Conservation (phyloP, 2,888 invertebrate species). For the Galerucella calmariensis region DNA sequence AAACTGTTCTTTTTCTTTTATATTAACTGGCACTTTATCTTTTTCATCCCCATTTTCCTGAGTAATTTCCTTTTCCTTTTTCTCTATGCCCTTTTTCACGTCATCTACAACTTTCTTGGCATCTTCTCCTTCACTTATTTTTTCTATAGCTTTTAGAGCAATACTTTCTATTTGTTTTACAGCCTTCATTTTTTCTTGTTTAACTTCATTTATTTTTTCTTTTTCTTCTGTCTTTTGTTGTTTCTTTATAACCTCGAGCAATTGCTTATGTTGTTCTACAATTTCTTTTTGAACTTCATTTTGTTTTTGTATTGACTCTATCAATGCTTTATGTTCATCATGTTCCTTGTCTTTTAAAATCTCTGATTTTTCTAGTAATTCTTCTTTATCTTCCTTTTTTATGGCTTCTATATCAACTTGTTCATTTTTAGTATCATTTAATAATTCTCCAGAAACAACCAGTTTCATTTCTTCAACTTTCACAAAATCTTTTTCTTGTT, state of each 20-base stretch:
- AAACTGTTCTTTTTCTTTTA: constrained; percentile 12
- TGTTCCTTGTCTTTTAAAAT: constrained; percentile 51
- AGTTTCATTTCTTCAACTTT: neutral
- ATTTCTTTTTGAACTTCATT: constrained; percentile 76
- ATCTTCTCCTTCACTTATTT: constrained; percentile 52
- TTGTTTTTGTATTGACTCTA: constrained; percentile 75
- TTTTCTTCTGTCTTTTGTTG: constrained; percentile 50
- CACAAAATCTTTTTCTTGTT: neutral
- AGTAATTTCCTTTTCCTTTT: constrained; percentile 10
- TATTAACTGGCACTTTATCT: neutral
- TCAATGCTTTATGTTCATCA: constrained; percentile 64
- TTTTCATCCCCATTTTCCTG: neutral
- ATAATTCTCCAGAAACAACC: constrained; percentile 54
- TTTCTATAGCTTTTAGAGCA: constrained; percentile 61
- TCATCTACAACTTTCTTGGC: constrained; percentile 46
- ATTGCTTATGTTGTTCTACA: constrained; percentile 72
- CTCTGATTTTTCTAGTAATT: constrained; percentile 61
- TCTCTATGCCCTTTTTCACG: constrained; percentile 30
- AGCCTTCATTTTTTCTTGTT: constrained; percentile 58
- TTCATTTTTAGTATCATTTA: constrained; percentile 55
- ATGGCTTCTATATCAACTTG: constrained; percentile 66
- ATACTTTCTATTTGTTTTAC: constrained; percentile 60
- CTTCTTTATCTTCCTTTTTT: constrained; percentile 63
- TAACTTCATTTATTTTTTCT: constrained; percentile 47
- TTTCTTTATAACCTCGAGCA: constrained; percentile 50